Evolutionary conservation across 1,140 invertebrate genomes (phyloP).

Genomic region (Phocides pigmalion): DNA sequence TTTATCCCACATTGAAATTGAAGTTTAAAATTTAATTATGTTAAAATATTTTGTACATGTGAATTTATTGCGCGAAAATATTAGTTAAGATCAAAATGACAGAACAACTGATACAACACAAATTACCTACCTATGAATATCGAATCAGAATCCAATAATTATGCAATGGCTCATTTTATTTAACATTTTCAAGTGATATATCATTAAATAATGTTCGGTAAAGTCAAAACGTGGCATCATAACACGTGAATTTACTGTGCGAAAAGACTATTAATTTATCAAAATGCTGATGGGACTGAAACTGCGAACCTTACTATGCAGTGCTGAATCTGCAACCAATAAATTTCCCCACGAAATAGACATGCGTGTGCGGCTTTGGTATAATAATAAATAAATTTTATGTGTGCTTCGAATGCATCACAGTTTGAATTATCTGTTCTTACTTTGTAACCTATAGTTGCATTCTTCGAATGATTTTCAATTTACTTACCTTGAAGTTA

Average conservation of each 20-base stretch:
- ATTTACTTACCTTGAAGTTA: too few species aligned
- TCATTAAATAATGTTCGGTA: too few species aligned
- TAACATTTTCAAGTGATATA: too few species aligned
- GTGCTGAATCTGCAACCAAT: constrained; percentile 70
- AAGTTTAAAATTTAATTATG: too few species aligned
- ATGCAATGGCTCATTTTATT: too few species aligned
- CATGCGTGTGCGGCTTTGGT: constrained; percentile 61
- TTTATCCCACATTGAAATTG: too few species aligned
- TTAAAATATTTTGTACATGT: too few species aligned
- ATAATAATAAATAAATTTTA: constrained; percentile 75
- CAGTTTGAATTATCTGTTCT: constrained; percentile 55
- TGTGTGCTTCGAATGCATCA: constrained; percentile 51
- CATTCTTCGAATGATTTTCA: constrained; percentile 9
- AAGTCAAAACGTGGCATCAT: not conserved
- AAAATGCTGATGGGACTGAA: constrained; percentile 23
- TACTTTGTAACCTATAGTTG: constrained; percentile 36
- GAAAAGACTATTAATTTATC: constrained; percentile 29
- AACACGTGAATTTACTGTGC: constrained; percentile 11
- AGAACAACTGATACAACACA: too few species aligned
- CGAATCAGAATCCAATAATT: too few species aligned
- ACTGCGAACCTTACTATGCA: constrained; percentile 55
- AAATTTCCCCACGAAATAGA: constrained; percentile 71
- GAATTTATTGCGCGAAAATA: too few species aligned
- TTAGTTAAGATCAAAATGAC: too few species aligned
- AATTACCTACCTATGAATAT: too few species aligned